Evolutionary conservation across 2,888 invertebrate genomes (phyloP).

Genomic region (Tetanocera ferruginea): DNA sequence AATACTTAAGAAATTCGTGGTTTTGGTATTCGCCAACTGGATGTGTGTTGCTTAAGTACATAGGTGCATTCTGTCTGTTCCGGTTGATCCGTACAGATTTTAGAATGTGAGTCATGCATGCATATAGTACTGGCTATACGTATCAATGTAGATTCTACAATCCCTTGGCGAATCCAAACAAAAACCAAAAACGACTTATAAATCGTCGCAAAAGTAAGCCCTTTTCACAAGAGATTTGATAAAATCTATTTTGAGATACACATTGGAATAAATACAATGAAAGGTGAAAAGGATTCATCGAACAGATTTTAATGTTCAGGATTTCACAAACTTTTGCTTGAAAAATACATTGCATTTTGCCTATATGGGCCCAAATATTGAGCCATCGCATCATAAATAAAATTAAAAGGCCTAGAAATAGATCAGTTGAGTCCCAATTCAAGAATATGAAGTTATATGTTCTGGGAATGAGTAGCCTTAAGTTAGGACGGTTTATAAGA

Average conservation of each 20-base stretch:
- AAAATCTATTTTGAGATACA: background rate
- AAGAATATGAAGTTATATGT: background rate
- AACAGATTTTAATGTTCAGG: background rate
- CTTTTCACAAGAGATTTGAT: background rate
- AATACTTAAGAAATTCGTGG: too few species aligned
- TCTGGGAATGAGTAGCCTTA: background rate
- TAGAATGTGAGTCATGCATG: too few species aligned
- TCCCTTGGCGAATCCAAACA: too few species aligned
- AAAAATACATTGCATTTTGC: background rate
- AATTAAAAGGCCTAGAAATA: background rate
- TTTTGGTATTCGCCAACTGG: too few species aligned
- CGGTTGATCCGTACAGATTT: too few species aligned
- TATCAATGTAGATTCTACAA: too few species aligned
- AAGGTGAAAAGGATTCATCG: background rate
- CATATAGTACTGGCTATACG: too few species aligned
- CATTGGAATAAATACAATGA: background rate
- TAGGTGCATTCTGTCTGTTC: too few species aligned
- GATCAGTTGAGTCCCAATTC: background rate
- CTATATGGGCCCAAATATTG: background rate
- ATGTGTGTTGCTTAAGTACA: too few species aligned
- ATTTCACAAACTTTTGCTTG: background rate
- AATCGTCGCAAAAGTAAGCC: background rate
- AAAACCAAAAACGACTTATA: background rate
- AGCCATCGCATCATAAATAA: background rate
- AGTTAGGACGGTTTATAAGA: background rate